phyloP scores from a whole-genome alignment of 2,888 invertebrate species.

The Erebia palarica region DNA sequence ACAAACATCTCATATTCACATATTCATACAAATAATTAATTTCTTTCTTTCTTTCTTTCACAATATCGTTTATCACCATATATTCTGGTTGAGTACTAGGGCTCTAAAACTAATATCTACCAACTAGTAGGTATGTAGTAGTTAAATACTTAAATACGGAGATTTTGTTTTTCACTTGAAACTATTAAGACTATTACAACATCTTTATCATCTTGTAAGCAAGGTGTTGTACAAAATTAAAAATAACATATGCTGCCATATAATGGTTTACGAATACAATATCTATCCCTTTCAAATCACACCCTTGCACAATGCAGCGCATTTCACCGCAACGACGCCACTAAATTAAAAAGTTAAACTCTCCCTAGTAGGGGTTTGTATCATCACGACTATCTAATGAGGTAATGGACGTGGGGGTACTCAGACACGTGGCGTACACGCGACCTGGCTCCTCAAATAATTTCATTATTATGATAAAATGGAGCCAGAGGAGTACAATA shows the following conservation, averaged over 20 bases:
- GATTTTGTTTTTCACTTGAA: too few species aligned
- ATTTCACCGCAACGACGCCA: slow-evolving; percentile 56
- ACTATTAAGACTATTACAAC: too few species aligned
- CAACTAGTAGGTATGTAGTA: too few species aligned
- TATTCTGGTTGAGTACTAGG: too few species aligned
- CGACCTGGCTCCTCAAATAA: slow-evolving; percentile 65
- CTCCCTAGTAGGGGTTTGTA: slow-evolving; percentile 55
- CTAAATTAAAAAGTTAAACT: slow-evolving; percentile 76
- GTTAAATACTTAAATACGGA: too few species aligned
- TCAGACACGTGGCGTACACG: slow-evolving; percentile 58
- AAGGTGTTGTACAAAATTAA: too few species aligned
- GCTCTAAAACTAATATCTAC: too few species aligned
- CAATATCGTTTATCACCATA: too few species aligned
- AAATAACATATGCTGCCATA: background rate
- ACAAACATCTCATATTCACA: too few species aligned
- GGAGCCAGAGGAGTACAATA: slow-evolving; percentile 73
- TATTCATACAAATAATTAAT: too few species aligned
- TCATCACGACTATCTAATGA: slow-evolving; percentile 71
- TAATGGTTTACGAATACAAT: slow-evolving; percentile 1
- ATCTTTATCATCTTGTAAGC: too few species aligned
- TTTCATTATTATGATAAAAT: slow-evolving; percentile 79
- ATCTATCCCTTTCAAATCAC: slow-evolving; percentile 56
- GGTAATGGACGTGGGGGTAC: slow-evolving; percentile 63
- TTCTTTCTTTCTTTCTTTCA: too few species aligned
- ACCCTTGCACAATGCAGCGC: slow-evolving; percentile 58